phyloP scores from a whole-genome alignment of 2,888 invertebrate species.

The Drosophila neonasuta region DNA sequence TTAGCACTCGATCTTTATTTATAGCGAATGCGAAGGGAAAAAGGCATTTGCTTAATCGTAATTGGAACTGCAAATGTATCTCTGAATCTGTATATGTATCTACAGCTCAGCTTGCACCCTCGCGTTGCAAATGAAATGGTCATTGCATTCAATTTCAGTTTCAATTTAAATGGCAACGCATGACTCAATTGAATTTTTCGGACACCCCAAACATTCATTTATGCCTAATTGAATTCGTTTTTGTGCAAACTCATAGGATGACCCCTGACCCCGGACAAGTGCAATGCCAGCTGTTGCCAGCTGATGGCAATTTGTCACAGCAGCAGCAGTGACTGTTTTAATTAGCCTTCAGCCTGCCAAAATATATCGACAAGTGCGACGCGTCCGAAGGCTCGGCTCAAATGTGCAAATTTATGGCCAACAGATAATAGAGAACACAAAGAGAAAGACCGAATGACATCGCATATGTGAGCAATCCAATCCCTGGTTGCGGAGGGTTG shows the following conservation, averaged over 20 bases:
- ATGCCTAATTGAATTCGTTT: constrained; percentile 60
- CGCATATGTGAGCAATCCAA: constrained; percentile 50
- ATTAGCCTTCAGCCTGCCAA: constrained; percentile 44
- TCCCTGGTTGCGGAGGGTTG: constrained; percentile 8
- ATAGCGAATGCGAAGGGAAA: constrained; percentile 22
- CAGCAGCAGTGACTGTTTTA: constrained; percentile 37
- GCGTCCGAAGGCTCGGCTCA: constrained; percentile 5
- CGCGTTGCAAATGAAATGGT: neutral
- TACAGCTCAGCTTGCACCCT: constrained; percentile 13
- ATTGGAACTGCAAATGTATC: constrained; percentile 3
- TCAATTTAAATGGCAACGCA: constrained; percentile 58
- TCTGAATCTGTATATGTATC: constrained; percentile 1
- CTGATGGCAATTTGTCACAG: constrained; percentile 72
- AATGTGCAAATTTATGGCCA: constrained; percentile 63
- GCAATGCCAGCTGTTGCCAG: constrained; percentile 57
- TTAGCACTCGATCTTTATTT: constrained; percentile 51
- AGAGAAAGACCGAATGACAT: constrained; percentile 20
- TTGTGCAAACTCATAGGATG: constrained; percentile 24
- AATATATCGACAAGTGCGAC: constrained; percentile 46
- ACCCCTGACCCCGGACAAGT: constrained; percentile 67
- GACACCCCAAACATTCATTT: constrained; percentile 36
- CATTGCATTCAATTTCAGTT: constrained; percentile 44
- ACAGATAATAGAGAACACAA: constrained; percentile 41
- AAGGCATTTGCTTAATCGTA: constrained; percentile 31
- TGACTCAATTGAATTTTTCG: constrained; percentile 68